Base-by-base conservation (phyloP, 2,797 vertebrate genomes). In the Coccyzus lansbergi region DNA sequence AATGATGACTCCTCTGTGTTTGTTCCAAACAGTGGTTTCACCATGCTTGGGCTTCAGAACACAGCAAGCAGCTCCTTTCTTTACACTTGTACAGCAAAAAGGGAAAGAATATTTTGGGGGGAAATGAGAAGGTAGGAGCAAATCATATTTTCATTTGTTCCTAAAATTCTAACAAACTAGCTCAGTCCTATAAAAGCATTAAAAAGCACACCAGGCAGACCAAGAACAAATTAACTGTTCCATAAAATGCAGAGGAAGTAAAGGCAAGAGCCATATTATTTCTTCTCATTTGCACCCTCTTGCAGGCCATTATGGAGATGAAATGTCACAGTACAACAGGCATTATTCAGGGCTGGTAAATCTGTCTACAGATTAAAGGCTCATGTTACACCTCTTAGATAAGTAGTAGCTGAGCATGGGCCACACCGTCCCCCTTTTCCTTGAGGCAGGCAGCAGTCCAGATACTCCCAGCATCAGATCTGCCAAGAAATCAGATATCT, bases 331-430 rank as follows among this genome's bases (percentile, higher is more conserved):
- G 91, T 75, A 98, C 96, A 97, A 97, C 75, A 78, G 95, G 93
- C 88, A 93, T 96, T 95, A 97, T 97, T 98, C 95, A 97, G 88
- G 95, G 88, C 89, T 49, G 67, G 94, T 93, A 95, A 98, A 95
- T 93, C 92, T 97, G 97, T 95, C 96, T 40, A 3, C 83, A 93
- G 93, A 95, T 97, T 94, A 92, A 79, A 59, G 91, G 89, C 95
- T 97, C 94, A 31, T 4, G 19, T 97, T 96, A 96, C 94, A 90
- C 10, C 0, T 53, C 93, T 92, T 93, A 95, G 56, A 94, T 74
- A 64, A 75, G 87, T 46, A 53, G 56, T 59, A 60, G 31, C 65
- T 31, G 15, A 94, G 87, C 38, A 58, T 86, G 74, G 96, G 96
- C 97, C 96, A 96, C 74, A 74, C 18, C 84, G 82, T 97, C 94